phyloP scores from a whole-genome alignment of 2,113 vertebrate species.

The Zapus hudsonius region DNA sequence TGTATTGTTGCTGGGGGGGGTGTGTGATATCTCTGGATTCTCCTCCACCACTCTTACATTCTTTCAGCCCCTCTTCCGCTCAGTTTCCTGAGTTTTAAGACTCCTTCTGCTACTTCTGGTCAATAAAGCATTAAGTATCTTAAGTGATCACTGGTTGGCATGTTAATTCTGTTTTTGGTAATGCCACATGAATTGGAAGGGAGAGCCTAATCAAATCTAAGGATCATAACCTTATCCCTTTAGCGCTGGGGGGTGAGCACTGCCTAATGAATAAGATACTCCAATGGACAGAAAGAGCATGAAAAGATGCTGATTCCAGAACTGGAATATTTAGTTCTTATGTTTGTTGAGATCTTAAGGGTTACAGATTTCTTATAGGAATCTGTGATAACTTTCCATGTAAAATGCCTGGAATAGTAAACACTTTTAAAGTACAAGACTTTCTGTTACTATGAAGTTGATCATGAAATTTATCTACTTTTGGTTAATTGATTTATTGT shows the following conservation, averaged over 20 bases:
- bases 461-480: neutral
- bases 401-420: no score
- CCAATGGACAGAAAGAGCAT: neutral
- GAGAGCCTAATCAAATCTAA: conserved; percentile 1
- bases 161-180: conserved; percentile 7
- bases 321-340: no score
- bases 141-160: neutral
- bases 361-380: no score
- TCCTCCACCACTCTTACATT: no score
- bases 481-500: conserved; percentile 35
- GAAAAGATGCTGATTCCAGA: neutral
- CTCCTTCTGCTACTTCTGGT: neutral
- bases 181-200: neutral
- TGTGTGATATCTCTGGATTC: no score
- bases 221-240: neutral
- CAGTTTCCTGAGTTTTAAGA: no score
- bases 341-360: no score
- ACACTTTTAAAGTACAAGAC: neutral
- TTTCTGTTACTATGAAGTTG: conserved; percentile 32
- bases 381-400: no score
- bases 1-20: no score
- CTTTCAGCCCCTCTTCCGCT: no score
- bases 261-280: neutral
- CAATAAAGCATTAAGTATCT: neutral
- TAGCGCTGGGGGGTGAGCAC: neutral